A percentile compares a stretch with the other conserved stretches of the same genome.
Evolutionary conservation across 2,113 vertebrate genomes (phyloP).

Genomic region (Notothenia rossii): DNA sequence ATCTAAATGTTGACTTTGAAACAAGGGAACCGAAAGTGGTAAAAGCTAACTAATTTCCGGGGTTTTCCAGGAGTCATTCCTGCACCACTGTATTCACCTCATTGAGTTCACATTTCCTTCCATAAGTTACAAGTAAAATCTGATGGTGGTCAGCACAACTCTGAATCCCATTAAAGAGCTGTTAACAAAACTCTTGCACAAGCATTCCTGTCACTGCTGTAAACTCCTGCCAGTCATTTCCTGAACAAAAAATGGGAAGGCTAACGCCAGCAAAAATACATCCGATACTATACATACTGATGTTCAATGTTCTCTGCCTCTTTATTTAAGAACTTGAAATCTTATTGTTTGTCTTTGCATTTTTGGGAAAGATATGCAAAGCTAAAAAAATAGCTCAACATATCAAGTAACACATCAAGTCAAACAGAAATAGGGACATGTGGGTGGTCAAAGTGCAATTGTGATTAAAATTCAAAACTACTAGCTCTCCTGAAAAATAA

Average conservation of each 20-base stretch:
- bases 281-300: background rate
- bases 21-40: no score
- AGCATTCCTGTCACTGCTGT: slow-evolving; percentile 48
- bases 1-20: no score
- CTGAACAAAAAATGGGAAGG: slow-evolving; percentile 24
- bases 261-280: background rate
- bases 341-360: background rate
- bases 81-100: background rate
- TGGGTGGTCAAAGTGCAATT: no score
- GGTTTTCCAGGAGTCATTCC: no score
- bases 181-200: slow-evolving; percentile 25
- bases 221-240: slow-evolving; percentile 42
- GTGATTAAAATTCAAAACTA: no score
- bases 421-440: no score
- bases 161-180: slow-evolving; percentile 27
- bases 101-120: slow-evolving; percentile 1
- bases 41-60: no score
- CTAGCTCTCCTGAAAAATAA: no score
- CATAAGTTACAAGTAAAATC: slow-evolving; percentile 22
- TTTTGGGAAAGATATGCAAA: background rate
- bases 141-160: slow-evolving; percentile 16
- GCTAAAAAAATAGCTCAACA: background rate
- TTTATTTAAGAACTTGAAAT: background rate
- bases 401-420: background rate
- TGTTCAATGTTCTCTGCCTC: background rate